Conservation (phyloP, 2,888 invertebrate species). For the Pseudoips prasinana region DNA sequence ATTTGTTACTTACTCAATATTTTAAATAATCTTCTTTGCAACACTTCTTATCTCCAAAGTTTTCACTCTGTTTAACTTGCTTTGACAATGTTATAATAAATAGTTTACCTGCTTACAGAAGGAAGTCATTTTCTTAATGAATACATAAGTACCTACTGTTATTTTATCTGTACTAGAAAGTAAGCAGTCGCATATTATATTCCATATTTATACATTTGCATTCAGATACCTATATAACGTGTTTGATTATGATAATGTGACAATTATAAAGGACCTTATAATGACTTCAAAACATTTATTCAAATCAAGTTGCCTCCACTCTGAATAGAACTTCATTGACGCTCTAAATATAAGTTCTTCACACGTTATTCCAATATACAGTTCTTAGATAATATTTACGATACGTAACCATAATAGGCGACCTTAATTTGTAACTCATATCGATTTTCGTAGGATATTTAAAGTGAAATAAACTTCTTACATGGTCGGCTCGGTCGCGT, state of each 20-base stretch:
- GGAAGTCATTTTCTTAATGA: conserved; percentile 24
- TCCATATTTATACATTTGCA: too few species aligned
- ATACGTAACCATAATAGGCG: conserved; percentile 15
- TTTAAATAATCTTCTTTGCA: conserved; percentile 67
- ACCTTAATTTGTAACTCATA: conserved; percentile 49
- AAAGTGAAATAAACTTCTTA: conserved; percentile 65
- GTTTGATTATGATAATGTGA: too few species aligned
- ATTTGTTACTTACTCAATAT: conserved; percentile 74
- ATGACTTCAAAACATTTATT: too few species aligned
- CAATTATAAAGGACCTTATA: too few species aligned
- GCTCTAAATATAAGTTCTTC: too few species aligned
- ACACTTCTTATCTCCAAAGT: conserved; percentile 61
- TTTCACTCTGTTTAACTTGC: conserved; percentile 42
- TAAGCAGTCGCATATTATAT: too few species aligned
- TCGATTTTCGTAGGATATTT: conserved; percentile 57
- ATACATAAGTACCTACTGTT: conserved; percentile 5
- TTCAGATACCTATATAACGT: too few species aligned
- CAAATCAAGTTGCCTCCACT: too few species aligned
- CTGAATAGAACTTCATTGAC: too few species aligned
- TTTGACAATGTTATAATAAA: conserved; percentile 32
- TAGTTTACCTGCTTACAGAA: conserved; percentile 26
- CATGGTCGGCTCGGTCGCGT: conserved; percentile 55
- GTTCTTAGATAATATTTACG: too few species aligned
- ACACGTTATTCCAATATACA: too few species aligned
- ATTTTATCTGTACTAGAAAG: too few species aligned